Percentiles rank a stretch among this genome's conserved stretches.
phyloP scores from a whole-genome alignment of 2,888 invertebrate species.

The Epirrhoe tristata region DNA sequence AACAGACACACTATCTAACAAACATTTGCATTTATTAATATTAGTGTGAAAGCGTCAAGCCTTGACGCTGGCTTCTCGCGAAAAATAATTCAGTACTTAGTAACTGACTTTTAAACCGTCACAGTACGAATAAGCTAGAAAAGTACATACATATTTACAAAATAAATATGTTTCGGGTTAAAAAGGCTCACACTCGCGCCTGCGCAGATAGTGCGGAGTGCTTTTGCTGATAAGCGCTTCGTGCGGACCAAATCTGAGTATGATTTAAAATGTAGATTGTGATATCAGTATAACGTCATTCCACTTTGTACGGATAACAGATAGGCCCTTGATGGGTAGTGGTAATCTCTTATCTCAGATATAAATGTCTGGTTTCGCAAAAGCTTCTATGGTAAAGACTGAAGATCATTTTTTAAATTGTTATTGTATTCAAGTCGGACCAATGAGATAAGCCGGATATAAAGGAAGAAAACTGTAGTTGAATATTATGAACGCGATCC shows the following conservation, averaged over 20 bases:
- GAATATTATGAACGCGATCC: too few species aligned
- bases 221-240: constrained; percentile 47
- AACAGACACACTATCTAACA: too few species aligned
- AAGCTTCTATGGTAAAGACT: neutral
- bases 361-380: neutral
- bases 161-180: neutral
- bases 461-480: too few species aligned
- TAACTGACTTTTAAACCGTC: neutral
- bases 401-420: neutral
- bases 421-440: too few species aligned
- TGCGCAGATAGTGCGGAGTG: constrained; percentile 45
- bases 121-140: neutral
- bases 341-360: constrained; percentile 23
- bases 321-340: constrained; percentile 18
- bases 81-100: neutral
- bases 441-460: too few species aligned
- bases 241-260: constrained; percentile 49
- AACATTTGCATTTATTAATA: too few species aligned
- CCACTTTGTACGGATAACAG: constrained; percentile 44
- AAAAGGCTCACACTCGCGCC: constrained; percentile 33
- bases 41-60: too few species aligned
- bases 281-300: constrained; percentile 39
- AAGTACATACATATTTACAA: neutral
- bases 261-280: constrained; percentile 45
- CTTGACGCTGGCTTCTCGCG: too few species aligned